A percentile compares a stretch with the other conserved stretches of the same genome.
phyloP scores from a whole-genome alignment of 2,113 vertebrate genomes.

The Ceyx melanurus region DNA sequence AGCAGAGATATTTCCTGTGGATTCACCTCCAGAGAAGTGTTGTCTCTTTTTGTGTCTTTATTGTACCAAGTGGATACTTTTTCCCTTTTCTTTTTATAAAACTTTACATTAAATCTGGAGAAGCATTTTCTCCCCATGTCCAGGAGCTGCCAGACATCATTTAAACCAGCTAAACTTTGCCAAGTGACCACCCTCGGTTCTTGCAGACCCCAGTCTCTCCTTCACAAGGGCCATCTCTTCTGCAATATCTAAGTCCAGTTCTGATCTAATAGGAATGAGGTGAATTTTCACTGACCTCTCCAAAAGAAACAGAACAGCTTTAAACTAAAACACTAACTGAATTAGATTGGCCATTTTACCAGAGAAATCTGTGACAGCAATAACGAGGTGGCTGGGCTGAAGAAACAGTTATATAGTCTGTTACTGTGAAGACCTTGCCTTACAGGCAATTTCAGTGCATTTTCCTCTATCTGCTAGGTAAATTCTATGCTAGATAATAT shows the following conservation, averaged over 20 bases:
- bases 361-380: background rate
- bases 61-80: background rate
- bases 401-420: background rate
- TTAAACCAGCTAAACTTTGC: background rate
- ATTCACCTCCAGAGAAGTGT: background rate
- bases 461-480: background rate
- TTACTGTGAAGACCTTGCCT: background rate
- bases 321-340: background rate
- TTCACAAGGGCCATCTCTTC: background rate
- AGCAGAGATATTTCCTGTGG: background rate
- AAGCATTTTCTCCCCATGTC: background rate
- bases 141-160: background rate
- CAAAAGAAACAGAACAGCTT: background rate
- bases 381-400: background rate
- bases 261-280: background rate
- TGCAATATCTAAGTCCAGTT: background rate
- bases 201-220: background rate
- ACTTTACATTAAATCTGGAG: background rate
- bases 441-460: background rate
- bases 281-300: background rate
- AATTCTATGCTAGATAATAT: too few relatives aligned
- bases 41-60: background rate
- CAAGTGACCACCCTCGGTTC: background rate
- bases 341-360: background rate
- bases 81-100: background rate